Evolutionary conservation across 1,140 invertebrate species (phyloP).

Genomic region (Pollicipes pollicipes): DNA sequence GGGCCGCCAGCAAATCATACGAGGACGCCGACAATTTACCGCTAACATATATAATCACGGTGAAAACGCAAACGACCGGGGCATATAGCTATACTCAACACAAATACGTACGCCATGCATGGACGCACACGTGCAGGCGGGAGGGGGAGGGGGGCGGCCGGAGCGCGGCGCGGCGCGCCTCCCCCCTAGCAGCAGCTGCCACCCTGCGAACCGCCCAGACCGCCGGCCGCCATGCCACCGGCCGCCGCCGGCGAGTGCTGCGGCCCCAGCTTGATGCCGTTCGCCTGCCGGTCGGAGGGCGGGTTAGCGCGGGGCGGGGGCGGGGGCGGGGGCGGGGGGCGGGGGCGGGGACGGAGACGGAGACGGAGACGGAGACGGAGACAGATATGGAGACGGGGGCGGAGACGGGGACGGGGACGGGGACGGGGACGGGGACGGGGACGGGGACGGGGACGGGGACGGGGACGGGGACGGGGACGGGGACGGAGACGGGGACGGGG

Average conservation of each 20-base stretch:
- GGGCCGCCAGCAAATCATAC: neutral
- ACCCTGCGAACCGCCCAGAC: slow-evolving; percentile 14
- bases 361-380: no score
- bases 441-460: no score
- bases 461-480: no score
- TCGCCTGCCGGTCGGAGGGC: slow-evolving; percentile 50
- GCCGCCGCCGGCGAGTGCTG: slow-evolving; percentile 86
- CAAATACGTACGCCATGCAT: neutral
- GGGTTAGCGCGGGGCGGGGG: no score
- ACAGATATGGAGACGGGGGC: no score
- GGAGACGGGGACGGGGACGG: no score
- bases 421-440: no score
- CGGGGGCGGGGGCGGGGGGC: no score
- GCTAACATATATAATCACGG: neutral
- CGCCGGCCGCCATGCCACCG: slow-evolving; percentile 32
- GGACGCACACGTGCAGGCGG: no score
- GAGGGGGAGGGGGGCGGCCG: neutral
- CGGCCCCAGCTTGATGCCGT: slow-evolving; percentile 98
- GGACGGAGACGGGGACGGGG: no score
- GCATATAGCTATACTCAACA: neutral
- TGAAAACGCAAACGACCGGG: neutral
- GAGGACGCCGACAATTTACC: neutral
- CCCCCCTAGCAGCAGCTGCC: slow-evolving; percentile 68
- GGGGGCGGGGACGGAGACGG: no score
- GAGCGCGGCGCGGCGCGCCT: neutral